Percentiles rank a stretch among this genome's conserved stretches.
Conservation (phyloP, 1,140 invertebrate species). For the Hyles euphorbiae region DNA sequence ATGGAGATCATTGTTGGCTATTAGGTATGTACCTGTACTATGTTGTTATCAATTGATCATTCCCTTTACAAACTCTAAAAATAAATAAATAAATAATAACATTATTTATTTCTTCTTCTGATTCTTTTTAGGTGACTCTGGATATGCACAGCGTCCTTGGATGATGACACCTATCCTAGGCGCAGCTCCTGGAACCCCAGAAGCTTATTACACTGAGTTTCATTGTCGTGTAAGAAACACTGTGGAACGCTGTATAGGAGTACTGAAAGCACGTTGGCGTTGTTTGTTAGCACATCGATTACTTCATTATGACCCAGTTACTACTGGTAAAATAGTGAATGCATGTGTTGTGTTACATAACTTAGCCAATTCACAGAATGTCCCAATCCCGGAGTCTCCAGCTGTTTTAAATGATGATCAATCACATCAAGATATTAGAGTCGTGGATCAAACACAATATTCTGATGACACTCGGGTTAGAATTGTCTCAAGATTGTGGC, state of each 20-base stretch:
- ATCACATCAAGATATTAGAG: no score
- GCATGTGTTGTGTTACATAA: no score
- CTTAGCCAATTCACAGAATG: no score
- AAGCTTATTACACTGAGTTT: slow-evolving; percentile 12
- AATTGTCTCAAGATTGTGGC: no score
- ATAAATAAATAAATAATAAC: background rate
- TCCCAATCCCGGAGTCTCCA: no score
- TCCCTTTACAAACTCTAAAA: background rate
- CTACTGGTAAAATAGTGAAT: background rate
- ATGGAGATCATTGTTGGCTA: no score
- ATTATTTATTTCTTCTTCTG: background rate
- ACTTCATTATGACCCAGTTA: slow-evolving; percentile 22
- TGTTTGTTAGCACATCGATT: slow-evolving; percentile 21
- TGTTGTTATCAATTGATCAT: slow-evolving; percentile 6
- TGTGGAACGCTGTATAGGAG: no score
- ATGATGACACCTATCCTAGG: slow-evolving; percentile 13
- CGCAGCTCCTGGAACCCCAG: slow-evolving; percentile 12
- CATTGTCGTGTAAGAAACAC: no score
- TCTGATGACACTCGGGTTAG: no score
- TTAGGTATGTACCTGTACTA: background rate
- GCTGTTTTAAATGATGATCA: no score
- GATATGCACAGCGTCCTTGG: slow-evolving; percentile 16
- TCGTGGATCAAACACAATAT: no score
- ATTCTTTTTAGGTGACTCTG: slow-evolving; percentile 19
- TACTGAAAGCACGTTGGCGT: background rate